Base-by-base conservation (phyloP, 2,888 invertebrate genomes). In the Laothoe populi region DNA sequence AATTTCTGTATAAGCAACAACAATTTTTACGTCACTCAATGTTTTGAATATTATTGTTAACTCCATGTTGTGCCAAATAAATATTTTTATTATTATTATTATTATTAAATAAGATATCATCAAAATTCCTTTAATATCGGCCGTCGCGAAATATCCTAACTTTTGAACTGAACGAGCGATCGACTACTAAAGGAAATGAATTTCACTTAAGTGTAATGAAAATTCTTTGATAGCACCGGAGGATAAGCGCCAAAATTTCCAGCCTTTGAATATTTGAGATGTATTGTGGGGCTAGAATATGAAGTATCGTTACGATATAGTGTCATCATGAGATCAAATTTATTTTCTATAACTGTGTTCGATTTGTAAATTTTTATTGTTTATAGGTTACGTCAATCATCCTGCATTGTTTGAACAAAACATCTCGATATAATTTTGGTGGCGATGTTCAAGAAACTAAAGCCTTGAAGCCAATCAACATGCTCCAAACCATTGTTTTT, bases 201-300 rank as follows among this genome's bases (percentile, higher is more conserved):
- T 86, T 89, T 86, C 82, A 87, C 87, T 90, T 87, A 81, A 77
- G 75, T 76, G 79, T 89, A 88, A 90, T 90, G 90, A 90, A 90
- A 90, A 88, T 90, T 88, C 90, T 90, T 90, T 83, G 79, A 81
- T 79, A 73, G 62, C 65, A 76, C 77, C 71, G 70, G 64, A 67
- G 74, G 77, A 78, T 79, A 69, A 74, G 72, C 70, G 73, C 71
- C 69, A 69, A 79, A 81, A 80, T 83, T 78, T 80, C 77, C 67
- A 68, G 74, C 71, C 76, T 64, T 70, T 71, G 57, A 69, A 73
- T 74, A 72, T 71, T 62, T 62, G 38, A 59, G 40, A 58, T 38
- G 48, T 48, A 45, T 46, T 40, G 7, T 45, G 58, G 24, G 31
- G 61, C 23, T 45, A 45, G 59, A 59, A 21, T 44, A 31, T 24